Percentiles rank a stretch among this genome's conserved stretches.
Conservation (phyloP, 2,113 vertebrate genomes). For the Xyrauchen texanus region DNA sequence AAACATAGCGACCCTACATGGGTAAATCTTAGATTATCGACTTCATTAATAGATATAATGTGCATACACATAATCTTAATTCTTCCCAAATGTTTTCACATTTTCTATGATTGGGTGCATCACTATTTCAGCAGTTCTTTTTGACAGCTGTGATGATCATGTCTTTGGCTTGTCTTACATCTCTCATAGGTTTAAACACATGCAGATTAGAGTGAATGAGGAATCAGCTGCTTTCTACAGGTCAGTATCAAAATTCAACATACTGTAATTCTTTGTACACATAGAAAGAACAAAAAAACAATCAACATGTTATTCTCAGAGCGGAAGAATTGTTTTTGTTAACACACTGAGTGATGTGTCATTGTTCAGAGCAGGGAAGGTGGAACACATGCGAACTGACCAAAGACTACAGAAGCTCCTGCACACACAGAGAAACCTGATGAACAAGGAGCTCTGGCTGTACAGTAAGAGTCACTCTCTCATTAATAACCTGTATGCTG, state of each 20-base stretch:
- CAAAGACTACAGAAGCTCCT: conserved; percentile 83
- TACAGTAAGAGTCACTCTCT: conserved; percentile 77
- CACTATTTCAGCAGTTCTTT: neutral
- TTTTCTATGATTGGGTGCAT: neutral
- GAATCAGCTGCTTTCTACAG: conserved; percentile 95
- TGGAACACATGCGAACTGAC: conserved; percentile 88
- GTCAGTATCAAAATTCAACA: conserved; percentile 64
- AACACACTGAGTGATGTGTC: too few relatives aligned
- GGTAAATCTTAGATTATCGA: too few relatives aligned
- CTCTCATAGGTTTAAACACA: conserved; percentile 89
- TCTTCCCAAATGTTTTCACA: too few relatives aligned
- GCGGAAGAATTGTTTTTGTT: neutral
- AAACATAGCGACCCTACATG: too few relatives aligned
- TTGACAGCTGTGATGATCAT: neutral
- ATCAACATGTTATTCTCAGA: neutral
- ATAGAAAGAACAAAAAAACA: neutral
- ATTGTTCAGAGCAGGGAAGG: conserved; percentile 83
- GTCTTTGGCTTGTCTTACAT: too few relatives aligned
- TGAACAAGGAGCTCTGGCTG: conserved; percentile 91
- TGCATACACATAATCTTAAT: too few relatives aligned
- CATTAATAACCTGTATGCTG: neutral
- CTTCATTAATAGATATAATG: too few relatives aligned
- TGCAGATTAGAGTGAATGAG: conserved; percentile 94
- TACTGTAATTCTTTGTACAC: neutral
- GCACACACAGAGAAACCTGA: conserved; percentile 84